phyloP scores from a whole-genome alignment of 2,113 vertebrate genomes.

The Bubo bubo region DNA sequence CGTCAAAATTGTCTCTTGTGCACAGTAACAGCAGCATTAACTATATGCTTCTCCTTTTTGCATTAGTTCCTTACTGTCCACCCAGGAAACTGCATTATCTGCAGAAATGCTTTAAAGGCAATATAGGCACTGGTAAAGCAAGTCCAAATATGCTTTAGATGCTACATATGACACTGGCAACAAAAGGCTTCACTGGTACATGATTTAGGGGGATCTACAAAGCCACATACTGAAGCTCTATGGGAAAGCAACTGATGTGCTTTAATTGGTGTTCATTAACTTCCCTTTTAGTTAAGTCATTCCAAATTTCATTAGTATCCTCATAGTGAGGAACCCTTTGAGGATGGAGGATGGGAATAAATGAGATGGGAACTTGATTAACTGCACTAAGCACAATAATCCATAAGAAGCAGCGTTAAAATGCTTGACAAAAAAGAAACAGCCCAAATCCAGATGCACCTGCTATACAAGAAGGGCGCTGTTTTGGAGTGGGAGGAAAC shows the following conservation, averaged over 20 bases:
- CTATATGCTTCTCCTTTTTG: neutral
- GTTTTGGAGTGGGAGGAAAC: neutral
- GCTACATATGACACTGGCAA: neutral
- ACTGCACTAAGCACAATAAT: neutral
- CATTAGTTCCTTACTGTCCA: neutral
- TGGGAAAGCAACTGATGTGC: neutral
- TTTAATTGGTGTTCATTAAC: constrained; percentile 28
- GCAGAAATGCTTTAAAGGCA: neutral
- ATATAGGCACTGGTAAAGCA: neutral
- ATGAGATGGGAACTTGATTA: neutral
- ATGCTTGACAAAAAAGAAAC: neutral
- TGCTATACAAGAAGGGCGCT: neutral
- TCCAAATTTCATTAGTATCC: constrained; percentile 12
- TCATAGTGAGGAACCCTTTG: neutral
- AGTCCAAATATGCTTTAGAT: neutral
- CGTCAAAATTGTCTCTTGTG: neutral
- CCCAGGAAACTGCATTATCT: neutral
- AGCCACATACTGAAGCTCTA: neutral
- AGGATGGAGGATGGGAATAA: neutral
- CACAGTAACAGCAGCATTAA: neutral
- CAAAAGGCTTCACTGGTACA: neutral
- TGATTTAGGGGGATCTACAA: neutral
- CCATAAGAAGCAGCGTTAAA: neutral
- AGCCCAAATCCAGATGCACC: constrained; percentile 21
- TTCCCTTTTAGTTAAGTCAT: neutral